Evolutionary conservation across 2,888 invertebrate species (phyloP).

Genomic region (Horisme vitalbata): DNA sequence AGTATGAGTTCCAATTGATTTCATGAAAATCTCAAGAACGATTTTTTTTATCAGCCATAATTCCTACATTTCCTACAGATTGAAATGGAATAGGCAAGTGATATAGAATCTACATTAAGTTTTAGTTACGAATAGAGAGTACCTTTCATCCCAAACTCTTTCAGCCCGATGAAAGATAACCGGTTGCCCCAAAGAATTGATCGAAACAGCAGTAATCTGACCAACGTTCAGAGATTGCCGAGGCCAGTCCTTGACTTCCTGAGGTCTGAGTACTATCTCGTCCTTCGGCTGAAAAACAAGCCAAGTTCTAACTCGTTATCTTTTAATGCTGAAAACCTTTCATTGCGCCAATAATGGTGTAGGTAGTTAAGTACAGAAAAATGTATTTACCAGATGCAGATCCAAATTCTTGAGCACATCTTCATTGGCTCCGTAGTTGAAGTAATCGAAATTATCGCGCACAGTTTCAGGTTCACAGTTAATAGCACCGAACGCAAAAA

Average conservation of each 20-base stretch:
- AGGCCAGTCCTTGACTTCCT: conserved; percentile 86
- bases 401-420: conserved; percentile 68
- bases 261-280: conserved; percentile 82
- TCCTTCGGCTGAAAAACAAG: conserved; percentile 64
- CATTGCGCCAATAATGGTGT: neutral
- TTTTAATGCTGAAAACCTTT: neutral
- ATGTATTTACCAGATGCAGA: conserved; percentile 58
- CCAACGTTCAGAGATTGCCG: conserved; percentile 86
- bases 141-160: conserved; percentile 90
- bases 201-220: conserved; percentile 93
- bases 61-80: no score
- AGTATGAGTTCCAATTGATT: neutral
- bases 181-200: conserved; percentile 89
- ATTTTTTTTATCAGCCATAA: no score
- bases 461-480: conserved; percentile 75
- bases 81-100: no score
- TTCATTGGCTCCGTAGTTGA: conserved; percentile 69
- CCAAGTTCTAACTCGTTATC: no score
- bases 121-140: conserved; percentile 35
- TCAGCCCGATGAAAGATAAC: conserved; percentile 93
- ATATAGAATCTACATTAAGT: no score
- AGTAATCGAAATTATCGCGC: conserved; percentile 73
- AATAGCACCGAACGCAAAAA: conserved; percentile 49
- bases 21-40: no score
- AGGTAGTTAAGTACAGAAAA: no score